Evolutionary conservation across 2,113 vertebrate genomes (phyloP).

Genomic region (Oenanthe melanoleuca): DNA sequence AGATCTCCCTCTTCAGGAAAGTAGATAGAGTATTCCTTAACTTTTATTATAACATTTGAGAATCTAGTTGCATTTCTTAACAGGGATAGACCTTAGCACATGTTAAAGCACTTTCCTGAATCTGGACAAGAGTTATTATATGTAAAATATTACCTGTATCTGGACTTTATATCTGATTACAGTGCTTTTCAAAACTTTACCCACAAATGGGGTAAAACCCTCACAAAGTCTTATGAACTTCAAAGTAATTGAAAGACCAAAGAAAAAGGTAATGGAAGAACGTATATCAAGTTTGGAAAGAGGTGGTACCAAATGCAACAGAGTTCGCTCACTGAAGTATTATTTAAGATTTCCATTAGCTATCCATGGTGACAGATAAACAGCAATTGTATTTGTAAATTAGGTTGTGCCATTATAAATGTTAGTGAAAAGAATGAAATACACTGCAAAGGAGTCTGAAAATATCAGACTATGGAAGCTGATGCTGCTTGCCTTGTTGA

Average conservation of each 20-base stretch:
- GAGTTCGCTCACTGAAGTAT: background rate
- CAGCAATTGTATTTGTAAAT: background rate
- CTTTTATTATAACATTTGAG: background rate
- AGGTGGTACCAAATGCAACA: background rate
- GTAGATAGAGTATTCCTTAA: background rate
- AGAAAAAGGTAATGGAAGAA: constrained; percentile 55
- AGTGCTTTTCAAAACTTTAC: constrained; percentile 14
- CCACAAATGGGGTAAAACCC: background rate
- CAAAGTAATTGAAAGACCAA: constrained; percentile 22
- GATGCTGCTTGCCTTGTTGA: background rate
- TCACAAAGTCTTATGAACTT: constrained; percentile 16
- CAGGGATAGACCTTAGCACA: background rate
- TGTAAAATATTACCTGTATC: background rate
- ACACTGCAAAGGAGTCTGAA: background rate
- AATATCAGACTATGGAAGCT: background rate
- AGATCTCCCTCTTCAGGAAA: background rate
- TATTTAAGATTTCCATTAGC: constrained; percentile 29
- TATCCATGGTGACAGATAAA: constrained; percentile 31
- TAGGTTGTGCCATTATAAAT: background rate
- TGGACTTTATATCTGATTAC: background rate
- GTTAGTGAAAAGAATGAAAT: background rate
- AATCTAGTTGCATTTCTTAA: background rate
- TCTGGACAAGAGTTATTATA: background rate
- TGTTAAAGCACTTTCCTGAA: constrained; percentile 4
- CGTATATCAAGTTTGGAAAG: constrained; percentile 33